Base-by-base conservation (phyloP, 2,113 vertebrate genomes). In the Melospiza georgiana region DNA sequence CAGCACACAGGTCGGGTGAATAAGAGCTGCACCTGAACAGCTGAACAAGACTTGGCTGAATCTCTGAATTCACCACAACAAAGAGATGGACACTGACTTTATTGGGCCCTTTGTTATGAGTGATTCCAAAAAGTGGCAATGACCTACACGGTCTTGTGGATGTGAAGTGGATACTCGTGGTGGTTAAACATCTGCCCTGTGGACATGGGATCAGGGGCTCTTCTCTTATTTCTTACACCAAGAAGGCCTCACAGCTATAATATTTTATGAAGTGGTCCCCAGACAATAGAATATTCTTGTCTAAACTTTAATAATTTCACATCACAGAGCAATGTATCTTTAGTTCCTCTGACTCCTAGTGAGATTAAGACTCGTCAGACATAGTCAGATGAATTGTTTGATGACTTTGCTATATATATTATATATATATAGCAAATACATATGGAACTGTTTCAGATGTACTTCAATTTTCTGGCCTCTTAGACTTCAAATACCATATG, bases 381-480 rank as follows among this genome's bases (percentile, higher is more conserved):
- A 28, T 0, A 61, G 52, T 54, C 30, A 54, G n/a, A 54, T 68
- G 19, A 72, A 59, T 66, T 46, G 31, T 76, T 88, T 79, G 59
- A 84, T 71, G 72, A 51, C 43, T 68, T 52, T 73, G 37, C 25
- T 13, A 14, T 27, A 35, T 66, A 51, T 39, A 52, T 51, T 30
- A 37, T 66, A 51, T 39, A 52, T 52, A 30, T 30, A 54, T 54
- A 43, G 27, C 16, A 52, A 78, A 65, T n/a, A 18, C 28, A 62
- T 17, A 55, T 43, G 25, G 31, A 35, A 44, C 27, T 71, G 3
- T 77, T 90, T 94, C 61, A 90, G 43, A 30, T 3, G 1, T 49
- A n/a, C 22, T 69, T 76, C 49, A 76, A 3, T 92, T 84, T 94
- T 91, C 73, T 81, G 63, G 43, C 19, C 89, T 92, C 22, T 78